phyloP scores from a whole-genome alignment of 1,140 invertebrate genomes.

The Pseudomyrmex sp. region DNA sequence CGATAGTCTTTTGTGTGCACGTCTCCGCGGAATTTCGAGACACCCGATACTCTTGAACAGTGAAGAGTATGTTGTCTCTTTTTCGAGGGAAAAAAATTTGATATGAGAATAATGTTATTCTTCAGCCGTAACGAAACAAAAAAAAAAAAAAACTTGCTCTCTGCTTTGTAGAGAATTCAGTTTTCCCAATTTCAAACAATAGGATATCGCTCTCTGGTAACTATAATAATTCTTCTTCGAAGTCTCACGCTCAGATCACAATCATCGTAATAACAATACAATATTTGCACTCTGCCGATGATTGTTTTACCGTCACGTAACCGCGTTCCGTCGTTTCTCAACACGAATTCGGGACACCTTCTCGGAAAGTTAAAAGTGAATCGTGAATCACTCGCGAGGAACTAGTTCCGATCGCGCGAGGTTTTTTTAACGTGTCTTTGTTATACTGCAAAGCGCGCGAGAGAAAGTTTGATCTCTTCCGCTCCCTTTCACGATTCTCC shows the following conservation, averaged over 20 bases:
- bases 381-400: conserved; percentile 13
- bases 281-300: background rate
- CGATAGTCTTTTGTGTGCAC: background rate
- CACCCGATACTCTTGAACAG: background rate
- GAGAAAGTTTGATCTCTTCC: conserved; percentile 40
- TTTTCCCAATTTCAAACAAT: no score
- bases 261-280: background rate
- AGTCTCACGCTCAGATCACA: no score
- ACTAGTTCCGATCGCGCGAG: background rate
- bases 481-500: conserved; percentile 4
- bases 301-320: background rate
- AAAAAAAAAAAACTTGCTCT: no score
- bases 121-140: no score
- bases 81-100: no score
- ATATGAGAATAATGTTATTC: background rate
- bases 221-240: background rate
- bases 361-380: conserved; percentile 23
- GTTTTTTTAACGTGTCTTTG: conserved; percentile 23
- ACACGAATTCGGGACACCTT: conserved; percentile 1
- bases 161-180: no score
- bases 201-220: no score
- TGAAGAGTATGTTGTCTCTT: background rate
- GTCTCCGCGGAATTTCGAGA: background rate
- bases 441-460: conserved; percentile 7
- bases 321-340: background rate